Base-by-base conservation (phyloP, 1,140 invertebrate genomes). In the Zaprionus lachaisei region DNA sequence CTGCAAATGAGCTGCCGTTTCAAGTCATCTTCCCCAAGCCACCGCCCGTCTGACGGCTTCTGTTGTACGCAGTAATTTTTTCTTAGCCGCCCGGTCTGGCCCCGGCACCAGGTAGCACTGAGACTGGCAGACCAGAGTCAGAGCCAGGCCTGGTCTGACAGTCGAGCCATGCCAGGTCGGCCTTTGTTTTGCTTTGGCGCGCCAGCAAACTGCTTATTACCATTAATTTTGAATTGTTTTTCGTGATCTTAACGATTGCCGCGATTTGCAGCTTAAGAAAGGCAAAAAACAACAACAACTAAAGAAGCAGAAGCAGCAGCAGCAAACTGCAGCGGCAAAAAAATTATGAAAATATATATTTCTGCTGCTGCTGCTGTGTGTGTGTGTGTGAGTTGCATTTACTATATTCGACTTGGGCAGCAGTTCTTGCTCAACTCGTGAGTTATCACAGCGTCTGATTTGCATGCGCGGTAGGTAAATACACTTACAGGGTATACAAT, bases 221-320 rank as follows among this genome's bases (percentile, higher is more conserved):
- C 91, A 92, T 92, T 91, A 92, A 92, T 92, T 92, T 92, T 92
- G 89, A 92, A 91, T 87, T 92, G 91, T 91, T 92, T 91, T 92
- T 92, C 91, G 89, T 92, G 91, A 92, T 92, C 89, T 91, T 92
- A 92, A 92, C 91, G 91, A 92, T 92, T 90, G 83, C 86, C 86
- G 85, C 85, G 85, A 90, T 90, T 90, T 90, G 86, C 85, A 90
- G 85, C 86, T 91, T 90, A 85, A 85, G 79, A 90, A 83, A 83
- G 66, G 70, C 22, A 60, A 38, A 77, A 78, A 61, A 34, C 63
- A 66, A 47, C 58, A 66, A 41, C 58, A 67, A 37, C 56, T 20
- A 77, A 77, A 77, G 54, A 56, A 65, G 20, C 12, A 37, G 51
- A 49, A 74, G 57, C 57, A 38, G 15, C 64, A 54, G 57, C 58